A percentile compares a stretch with the other conserved stretches of the same genome.
Conservation (phyloP, 2,113 vertebrate species). For the Ochotona princeps region DNA sequence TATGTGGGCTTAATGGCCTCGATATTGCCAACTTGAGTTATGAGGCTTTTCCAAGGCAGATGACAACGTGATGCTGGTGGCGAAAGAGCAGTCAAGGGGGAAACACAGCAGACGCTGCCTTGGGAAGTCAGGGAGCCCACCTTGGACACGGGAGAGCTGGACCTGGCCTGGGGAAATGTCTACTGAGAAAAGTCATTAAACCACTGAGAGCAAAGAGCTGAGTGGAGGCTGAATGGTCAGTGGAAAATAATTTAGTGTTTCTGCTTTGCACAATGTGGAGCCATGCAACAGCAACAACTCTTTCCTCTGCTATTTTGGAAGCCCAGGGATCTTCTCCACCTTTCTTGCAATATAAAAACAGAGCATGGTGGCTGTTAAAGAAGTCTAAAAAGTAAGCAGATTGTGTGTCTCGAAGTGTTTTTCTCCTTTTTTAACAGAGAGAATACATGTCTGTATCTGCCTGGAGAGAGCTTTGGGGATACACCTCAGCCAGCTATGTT, state of each 20-base stretch:
- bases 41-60: constrained; percentile 82
- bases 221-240: not conserved
- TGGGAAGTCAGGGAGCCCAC: constrained; percentile 61
- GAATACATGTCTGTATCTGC: not conserved
- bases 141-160: not conserved
- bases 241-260: not conserved
- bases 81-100: constrained; percentile 58
- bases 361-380: not conserved
- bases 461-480: not conserved
- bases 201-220: constrained; percentile 45
- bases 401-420: not conserved
- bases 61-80: constrained; percentile 60
- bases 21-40: constrained; percentile 85
- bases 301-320: not conserved
- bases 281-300: not conserved
- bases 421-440: constrained; percentile 3
- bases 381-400: constrained; percentile 39
- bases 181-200: constrained; percentile 66
- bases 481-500: not conserved
- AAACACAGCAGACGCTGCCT: constrained; percentile 59
- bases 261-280: not conserved
- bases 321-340: not conserved
- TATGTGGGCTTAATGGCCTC: constrained; percentile 85
- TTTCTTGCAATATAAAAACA: not conserved
- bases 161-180: constrained; percentile 2